Conservation (phyloP, 30 jellyfish, hydroid and myxozoan species). For the Turritopsis rubra region DNA sequence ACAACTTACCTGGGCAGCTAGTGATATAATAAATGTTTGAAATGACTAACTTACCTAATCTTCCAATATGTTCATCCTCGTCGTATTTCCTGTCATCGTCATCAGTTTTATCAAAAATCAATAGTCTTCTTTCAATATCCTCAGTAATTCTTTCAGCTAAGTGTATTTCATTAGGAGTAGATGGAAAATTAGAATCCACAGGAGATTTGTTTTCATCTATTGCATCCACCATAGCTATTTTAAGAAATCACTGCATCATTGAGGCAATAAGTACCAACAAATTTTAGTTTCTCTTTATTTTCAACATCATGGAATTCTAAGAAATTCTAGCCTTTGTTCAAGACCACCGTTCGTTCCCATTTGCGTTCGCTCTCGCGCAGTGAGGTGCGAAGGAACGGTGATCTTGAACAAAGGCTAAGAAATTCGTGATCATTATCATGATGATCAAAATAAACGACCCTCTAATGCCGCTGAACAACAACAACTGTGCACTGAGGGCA, state of each 20-base stretch:
- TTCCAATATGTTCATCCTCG: not conserved
- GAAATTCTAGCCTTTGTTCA: too few species aligned
- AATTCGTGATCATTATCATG: too few species aligned
- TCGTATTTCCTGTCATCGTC: not conserved
- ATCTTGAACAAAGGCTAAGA: too few species aligned
- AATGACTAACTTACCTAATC: not conserved
- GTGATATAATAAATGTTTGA: too few species aligned
- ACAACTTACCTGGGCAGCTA: too few species aligned
- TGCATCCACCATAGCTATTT: not conserved
- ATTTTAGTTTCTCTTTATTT: not conserved
- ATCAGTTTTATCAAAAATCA: not conserved
- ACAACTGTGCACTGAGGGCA: conserved; percentile 13
- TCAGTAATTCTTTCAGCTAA: not conserved
- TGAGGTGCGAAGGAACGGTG: too few species aligned
- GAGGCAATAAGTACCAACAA: not conserved
- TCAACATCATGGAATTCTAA: not conserved
- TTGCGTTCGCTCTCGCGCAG: too few species aligned
- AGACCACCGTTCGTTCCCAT: too few species aligned
- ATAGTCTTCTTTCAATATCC: not conserved
- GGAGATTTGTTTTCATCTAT: not conserved
- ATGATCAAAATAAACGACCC: not conserved
- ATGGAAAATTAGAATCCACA: not conserved
- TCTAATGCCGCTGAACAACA: conserved; percentile 10
- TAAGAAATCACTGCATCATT: not conserved
- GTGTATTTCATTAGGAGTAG: not conserved